Percentiles rank a stretch among this genome's conserved stretches.
These are phyloP conservation scores for Oenanthe oenanthe DNA, from an alignment of 2,113 vertebrate genomes.

Conservation along the genomic window DNA sequence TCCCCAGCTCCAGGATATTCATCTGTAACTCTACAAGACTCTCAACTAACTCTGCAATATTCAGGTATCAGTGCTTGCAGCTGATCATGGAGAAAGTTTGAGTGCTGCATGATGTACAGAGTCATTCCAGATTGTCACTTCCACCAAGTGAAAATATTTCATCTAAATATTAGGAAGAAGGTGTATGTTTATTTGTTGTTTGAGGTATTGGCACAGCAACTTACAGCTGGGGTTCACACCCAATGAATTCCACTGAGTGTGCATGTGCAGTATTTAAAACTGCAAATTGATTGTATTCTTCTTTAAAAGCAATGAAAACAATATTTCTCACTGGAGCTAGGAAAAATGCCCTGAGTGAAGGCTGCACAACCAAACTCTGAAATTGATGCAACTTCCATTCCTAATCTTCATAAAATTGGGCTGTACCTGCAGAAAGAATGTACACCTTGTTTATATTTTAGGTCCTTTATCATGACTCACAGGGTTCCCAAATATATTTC, in stretches of 20 bases:
- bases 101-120: background rate
- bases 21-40: too few species aligned
- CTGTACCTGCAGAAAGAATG: background rate
- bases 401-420: background rate
- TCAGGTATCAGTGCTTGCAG: background rate
- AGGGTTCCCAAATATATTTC: background rate
- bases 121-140: background rate
- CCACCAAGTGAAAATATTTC: background rate
- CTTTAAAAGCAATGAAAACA: background rate
- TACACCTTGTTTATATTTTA: background rate
- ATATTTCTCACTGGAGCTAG: background rate
- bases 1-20: background rate
- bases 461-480: background rate
- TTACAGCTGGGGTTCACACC: background rate
- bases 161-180: background rate
- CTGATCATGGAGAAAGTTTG: background rate
- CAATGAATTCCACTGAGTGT: background rate
- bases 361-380: background rate
- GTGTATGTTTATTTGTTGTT: background rate
- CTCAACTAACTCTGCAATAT: background rate
- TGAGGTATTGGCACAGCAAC: background rate
- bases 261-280: background rate
- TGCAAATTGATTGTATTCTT: background rate
- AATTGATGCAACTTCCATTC: background rate
- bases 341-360: background rate